Percentiles rank a stretch among this genome's conserved stretches.
phyloP scores from a whole-genome alignment of 2,113 vertebrate genomes.

The Nyctibius bracteatus region DNA sequence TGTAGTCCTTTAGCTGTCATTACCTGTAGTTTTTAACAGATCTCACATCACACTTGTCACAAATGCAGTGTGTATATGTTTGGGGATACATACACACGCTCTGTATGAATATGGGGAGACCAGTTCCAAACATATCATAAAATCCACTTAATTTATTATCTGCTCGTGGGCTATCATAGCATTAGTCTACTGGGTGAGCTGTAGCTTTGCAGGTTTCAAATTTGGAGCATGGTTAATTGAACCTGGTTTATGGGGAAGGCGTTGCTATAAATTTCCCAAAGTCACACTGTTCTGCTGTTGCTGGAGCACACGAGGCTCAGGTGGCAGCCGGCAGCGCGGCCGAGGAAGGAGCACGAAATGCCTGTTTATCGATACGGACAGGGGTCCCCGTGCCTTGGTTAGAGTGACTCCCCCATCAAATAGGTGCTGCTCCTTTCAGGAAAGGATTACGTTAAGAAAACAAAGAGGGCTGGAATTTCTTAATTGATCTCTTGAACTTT shows the following conservation, averaged over 20 bases:
- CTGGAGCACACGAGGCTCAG: accelerated
- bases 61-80: not conserved
- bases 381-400: not conserved
- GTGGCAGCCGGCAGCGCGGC: not conserved
- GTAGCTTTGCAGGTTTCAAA: not conserved
- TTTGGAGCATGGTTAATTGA: not conserved
- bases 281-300: not conserved
- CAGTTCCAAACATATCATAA: not conserved
- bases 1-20: not conserved
- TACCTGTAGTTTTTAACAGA: not conserved
- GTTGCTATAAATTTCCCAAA: not conserved
- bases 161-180: not conserved
- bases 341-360: not conserved
- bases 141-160: not conserved
- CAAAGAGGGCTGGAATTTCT: slow-evolving; percentile 10
- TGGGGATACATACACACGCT: not conserved
- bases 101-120: not conserved
- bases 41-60: not conserved
- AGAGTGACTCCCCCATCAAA: not conserved
- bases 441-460: not conserved
- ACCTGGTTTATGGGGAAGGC: not conserved
- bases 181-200: not conserved
- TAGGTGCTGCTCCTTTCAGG: not conserved
- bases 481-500: slow-evolving; percentile 6
- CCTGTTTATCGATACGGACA: accelerated